A percentile compares a stretch with the other conserved stretches of the same genome.
Conservation (phyloP, 2,113 vertebrate species). For the Maccullochella peelii region DNA sequence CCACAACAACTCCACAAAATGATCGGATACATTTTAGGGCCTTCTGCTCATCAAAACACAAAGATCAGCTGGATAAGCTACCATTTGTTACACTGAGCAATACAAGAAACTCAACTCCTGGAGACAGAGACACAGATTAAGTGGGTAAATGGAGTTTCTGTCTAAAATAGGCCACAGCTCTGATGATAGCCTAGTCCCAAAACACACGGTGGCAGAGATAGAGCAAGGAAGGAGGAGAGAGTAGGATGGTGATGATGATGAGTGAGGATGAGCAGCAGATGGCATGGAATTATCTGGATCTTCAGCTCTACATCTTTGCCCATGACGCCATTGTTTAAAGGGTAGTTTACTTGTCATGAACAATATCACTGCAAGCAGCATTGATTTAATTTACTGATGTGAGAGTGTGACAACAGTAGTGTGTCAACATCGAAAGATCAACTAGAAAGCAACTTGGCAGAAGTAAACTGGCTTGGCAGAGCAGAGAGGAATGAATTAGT, state of each 20-base stretch:
- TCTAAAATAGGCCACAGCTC: slow-evolving; percentile 73
- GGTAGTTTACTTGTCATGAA: slow-evolving; percentile 8
- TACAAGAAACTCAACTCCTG: slow-evolving; percentile 39
- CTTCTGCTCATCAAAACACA: neutral
- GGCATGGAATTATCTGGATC: slow-evolving; percentile 71
- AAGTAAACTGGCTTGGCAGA: slow-evolving; percentile 6
- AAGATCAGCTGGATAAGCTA: neutral
- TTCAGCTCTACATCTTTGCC: slow-evolving; percentile 56
- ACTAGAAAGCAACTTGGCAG: slow-evolving; percentile 7
- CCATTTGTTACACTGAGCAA: slow-evolving; percentile 18
- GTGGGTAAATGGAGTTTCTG: slow-evolving; percentile 72
- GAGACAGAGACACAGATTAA: slow-evolving; percentile 60
- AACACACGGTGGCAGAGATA: slow-evolving; percentile 65
- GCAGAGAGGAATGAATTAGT: neutral
- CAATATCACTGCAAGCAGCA: slow-evolving; percentile 3
- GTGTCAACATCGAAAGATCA: neutral
- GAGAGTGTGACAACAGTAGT: neutral
- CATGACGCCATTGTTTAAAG: slow-evolving; percentile 39
- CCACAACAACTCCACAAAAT: slow-evolving; percentile 22
- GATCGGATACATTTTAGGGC: neutral
- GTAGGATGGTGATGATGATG: slow-evolving; percentile 38
- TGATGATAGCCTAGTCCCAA: slow-evolving; percentile 72
- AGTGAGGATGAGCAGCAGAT: slow-evolving; percentile 68
- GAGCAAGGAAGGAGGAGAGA: slow-evolving; percentile 41
- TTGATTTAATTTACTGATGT: slow-evolving; percentile 1